Conservation (phyloP, 2,113 vertebrate species). For the Neotragus pygmaeus region DNA sequence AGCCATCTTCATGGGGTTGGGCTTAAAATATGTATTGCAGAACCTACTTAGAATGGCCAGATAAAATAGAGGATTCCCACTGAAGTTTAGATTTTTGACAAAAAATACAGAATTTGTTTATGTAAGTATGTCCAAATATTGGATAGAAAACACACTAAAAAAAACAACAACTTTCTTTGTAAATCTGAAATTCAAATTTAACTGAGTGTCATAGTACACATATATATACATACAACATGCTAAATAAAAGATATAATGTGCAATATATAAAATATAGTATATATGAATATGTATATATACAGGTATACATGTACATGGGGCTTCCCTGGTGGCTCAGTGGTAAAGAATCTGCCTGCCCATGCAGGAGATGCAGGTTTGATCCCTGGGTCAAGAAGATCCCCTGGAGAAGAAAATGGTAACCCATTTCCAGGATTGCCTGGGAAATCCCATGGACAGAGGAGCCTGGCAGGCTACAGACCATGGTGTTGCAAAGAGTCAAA, state of each 20-base stretch:
- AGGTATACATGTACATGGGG: accelerated
- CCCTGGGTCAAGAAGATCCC: background rate
- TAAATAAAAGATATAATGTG: background rate
- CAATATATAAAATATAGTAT: background rate
- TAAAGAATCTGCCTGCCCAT: background rate
- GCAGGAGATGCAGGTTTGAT: background rate
- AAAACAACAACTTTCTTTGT: background rate
- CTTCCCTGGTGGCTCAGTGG: background rate
- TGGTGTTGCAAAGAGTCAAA: background rate
- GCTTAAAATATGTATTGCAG: background rate
- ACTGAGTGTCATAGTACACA: background rate
- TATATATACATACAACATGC: background rate
- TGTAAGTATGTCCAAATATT: background rate
- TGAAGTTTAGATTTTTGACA: background rate
- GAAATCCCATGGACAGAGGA: background rate
- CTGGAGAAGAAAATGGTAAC: background rate
- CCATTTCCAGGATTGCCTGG: background rate
- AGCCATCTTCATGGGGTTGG: background rate
- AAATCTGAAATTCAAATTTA: background rate
- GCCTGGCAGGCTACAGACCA: background rate
- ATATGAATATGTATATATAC: background rate
- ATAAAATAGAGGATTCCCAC: background rate
- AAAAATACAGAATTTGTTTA: background rate
- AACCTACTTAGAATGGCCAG: background rate
- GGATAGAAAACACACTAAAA: background rate